A percentile compares a stretch with the other conserved stretches of the same genome.
Conservation (phyloP, 2,888 invertebrate genomes). For the Macaria notata region DNA sequence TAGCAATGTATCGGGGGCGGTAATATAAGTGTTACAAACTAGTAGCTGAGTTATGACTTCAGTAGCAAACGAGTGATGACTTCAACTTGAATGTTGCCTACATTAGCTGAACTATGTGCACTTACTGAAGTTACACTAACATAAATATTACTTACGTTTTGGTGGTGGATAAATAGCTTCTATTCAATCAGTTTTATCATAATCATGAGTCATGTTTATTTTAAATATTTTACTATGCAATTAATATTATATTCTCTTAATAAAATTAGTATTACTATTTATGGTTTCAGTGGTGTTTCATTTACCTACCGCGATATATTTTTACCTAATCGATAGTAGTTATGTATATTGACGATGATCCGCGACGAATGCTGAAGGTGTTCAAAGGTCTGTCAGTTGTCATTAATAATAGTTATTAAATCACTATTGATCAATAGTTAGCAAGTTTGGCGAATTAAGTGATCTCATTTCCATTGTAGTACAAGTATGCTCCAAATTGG, state of each 20-base stretch:
- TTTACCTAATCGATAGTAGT: too few relatives aligned
- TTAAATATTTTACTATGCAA: slow-evolving; percentile 60
- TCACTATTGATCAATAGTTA: too few relatives aligned
- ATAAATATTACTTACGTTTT: slow-evolving; percentile 64
- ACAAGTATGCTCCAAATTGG: too few relatives aligned
- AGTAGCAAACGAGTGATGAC: slow-evolving; percentile 35
- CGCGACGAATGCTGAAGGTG: too few relatives aligned
- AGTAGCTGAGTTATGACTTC: slow-evolving; percentile 43
- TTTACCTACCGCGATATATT: slow-evolving; percentile 28
- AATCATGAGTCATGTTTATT: slow-evolving; percentile 61
- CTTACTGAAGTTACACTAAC: slow-evolving; percentile 50
- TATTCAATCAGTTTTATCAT: slow-evolving; percentile 64
- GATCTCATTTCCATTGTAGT: too few relatives aligned
- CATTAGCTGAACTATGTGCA: slow-evolving; percentile 29
- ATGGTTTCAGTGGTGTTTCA: slow-evolving; percentile 55
- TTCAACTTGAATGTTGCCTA: slow-evolving; percentile 29
- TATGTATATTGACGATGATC: too few relatives aligned
- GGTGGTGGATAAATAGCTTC: slow-evolving; percentile 73
- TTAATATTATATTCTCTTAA: slow-evolving; percentile 41
- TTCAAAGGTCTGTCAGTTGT: too few relatives aligned
- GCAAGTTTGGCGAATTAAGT: too few relatives aligned
- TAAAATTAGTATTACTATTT: slow-evolving; percentile 50
- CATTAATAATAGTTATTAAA: too few relatives aligned
- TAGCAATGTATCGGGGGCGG: slow-evolving; percentile 49
- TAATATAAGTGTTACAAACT: slow-evolving; percentile 65